phyloP scores from a whole-genome alignment of 2,888 invertebrate genomes.

The Apotomis turbidana region DNA sequence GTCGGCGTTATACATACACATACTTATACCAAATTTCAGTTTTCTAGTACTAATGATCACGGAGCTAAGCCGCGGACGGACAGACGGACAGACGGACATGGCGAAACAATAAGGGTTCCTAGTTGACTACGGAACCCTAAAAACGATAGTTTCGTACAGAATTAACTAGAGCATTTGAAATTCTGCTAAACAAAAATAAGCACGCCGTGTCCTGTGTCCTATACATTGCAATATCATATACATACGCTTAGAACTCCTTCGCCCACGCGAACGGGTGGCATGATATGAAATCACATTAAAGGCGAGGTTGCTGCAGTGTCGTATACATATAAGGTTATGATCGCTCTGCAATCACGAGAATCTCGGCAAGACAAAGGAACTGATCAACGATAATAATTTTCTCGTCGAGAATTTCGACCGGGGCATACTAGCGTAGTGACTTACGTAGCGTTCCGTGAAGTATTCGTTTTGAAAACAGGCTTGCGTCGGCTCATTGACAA shows the following conservation, averaged over 20 bases:
- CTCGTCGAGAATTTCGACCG: background rate
- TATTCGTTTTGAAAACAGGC: constrained; percentile 66
- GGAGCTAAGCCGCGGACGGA: too few relatives aligned
- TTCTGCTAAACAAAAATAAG: too few relatives aligned
- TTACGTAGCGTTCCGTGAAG: constrained; percentile 45
- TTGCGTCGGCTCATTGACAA: constrained; percentile 61
- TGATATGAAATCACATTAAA: constrained; percentile 27
- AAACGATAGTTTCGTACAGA: too few relatives aligned
- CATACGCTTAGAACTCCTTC: constrained; percentile 18
- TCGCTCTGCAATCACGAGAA: background rate
- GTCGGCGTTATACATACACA: too few relatives aligned
- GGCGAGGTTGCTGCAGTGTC: constrained; percentile 14
- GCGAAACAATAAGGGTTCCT: too few relatives aligned
- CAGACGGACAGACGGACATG: too few relatives aligned
- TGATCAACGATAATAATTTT: background rate
- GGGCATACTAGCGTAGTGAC: background rate
- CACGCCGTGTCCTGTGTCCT: background rate
- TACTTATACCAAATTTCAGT: too few relatives aligned
- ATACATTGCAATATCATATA: constrained; percentile 8
- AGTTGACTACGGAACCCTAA: too few relatives aligned
- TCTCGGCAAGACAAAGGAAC: constrained; percentile 1
- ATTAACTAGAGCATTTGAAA: too few relatives aligned
- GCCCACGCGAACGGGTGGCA: constrained; percentile 25
- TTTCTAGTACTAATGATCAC: too few relatives aligned
- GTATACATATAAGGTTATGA: constrained; percentile 11